Conservation (phyloP, 2,888 invertebrate species). For the Augochlorella aurata region DNA sequence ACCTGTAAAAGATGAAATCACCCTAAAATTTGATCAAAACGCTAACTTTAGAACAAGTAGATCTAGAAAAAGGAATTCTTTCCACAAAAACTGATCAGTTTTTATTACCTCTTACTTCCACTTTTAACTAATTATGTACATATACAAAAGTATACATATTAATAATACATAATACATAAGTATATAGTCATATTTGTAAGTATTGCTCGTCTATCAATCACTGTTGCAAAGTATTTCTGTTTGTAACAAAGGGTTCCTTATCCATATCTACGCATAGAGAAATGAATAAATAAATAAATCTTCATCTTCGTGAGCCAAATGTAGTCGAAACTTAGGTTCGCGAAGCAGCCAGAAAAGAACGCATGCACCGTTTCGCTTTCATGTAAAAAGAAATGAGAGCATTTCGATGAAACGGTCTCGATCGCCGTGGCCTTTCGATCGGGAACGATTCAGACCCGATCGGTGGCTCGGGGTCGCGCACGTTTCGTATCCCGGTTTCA, state of each 20-base stretch:
- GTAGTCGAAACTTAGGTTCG: not conserved
- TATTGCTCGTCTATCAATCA: too few species aligned
- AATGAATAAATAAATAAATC: too few species aligned
- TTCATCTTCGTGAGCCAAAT: too few species aligned
- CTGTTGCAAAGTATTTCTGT: too few species aligned
- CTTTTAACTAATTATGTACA: not conserved
- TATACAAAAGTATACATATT: too few species aligned
- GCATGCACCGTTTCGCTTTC: too few species aligned
- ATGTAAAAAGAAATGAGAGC: not conserved
- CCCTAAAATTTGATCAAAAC: not conserved
- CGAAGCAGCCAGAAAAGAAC: too few species aligned
- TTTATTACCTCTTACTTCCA: not conserved
- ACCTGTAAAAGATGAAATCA: too few species aligned
- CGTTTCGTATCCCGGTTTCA: conserved; percentile 22
- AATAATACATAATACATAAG: too few species aligned
- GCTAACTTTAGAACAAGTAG: not conserved
- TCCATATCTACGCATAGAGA: too few species aligned
- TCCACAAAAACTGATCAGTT: not conserved
- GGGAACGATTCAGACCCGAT: not conserved
- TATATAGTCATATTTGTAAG: too few species aligned
- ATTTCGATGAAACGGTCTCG: not conserved
- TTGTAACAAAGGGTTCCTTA: too few species aligned
- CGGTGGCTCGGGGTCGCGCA: not conserved
- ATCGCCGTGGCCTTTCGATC: not conserved
- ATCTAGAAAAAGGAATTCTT: not conserved